A percentile compares a stretch with the other conserved stretches of the same genome.
Evolutionary conservation across 2,113 vertebrate species (phyloP).

Genomic region (Aldabrachelys gigantea): DNA sequence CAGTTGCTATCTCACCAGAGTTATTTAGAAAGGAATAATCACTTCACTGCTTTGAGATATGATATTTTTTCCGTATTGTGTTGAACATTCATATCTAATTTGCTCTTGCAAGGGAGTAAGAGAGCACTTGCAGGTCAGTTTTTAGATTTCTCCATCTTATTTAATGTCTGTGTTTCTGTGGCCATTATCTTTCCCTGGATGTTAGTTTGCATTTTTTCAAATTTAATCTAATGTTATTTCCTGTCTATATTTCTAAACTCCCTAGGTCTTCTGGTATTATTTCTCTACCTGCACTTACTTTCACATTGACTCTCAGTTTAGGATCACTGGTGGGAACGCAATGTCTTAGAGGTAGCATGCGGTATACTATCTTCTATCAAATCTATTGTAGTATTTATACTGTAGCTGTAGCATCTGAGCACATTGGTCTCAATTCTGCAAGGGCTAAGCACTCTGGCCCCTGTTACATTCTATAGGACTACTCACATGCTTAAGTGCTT

Average conservation of each 20-base stretch:
- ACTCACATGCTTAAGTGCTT: not conserved
- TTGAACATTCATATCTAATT: slow-evolving; percentile 11
- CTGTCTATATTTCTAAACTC: slow-evolving; percentile 67
- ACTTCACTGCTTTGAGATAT: slow-evolving; percentile 23
- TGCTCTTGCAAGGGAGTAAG: slow-evolving; percentile 58
- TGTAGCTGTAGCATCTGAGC: not conserved
- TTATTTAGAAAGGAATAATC: not conserved
- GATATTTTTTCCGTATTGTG: slow-evolving; percentile 35
- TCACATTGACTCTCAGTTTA: slow-evolving; percentile 73
- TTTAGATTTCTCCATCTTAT: slow-evolving; percentile 46
- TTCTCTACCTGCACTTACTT: slow-evolving; percentile 73
- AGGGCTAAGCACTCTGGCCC: not conserved
- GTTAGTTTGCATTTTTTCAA: slow-evolving; percentile 42
- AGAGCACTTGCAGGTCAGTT: slow-evolving; percentile 6
- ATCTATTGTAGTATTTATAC: not conserved
- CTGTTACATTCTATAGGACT: not conserved
- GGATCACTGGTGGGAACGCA: slow-evolving; percentile 69
- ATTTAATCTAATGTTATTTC: slow-evolving; percentile 67
- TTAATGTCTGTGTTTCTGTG: slow-evolving; percentile 63
- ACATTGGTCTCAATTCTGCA: slow-evolving; percentile 42
- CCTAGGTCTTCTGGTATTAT: slow-evolving; percentile 68
- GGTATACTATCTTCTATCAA: slow-evolving; percentile 54
- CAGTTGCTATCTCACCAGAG: not conserved
- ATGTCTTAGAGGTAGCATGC: slow-evolving; percentile 61
- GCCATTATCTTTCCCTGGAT: slow-evolving; percentile 36